A percentile compares a stretch with the other conserved stretches of the same genome.
Conservation (phyloP, 2,888 invertebrate species). For the Diloba caeruleocephala region DNA sequence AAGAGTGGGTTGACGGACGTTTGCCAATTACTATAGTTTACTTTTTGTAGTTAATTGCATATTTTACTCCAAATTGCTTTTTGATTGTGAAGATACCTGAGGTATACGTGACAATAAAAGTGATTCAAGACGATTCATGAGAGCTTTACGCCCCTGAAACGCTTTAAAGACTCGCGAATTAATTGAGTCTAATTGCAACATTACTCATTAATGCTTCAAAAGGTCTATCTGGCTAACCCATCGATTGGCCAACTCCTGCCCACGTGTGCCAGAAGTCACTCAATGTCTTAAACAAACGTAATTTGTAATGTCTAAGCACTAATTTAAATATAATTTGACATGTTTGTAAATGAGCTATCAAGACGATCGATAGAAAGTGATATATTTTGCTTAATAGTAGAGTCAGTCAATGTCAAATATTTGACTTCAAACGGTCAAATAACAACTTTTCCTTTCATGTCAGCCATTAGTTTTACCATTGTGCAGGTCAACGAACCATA, state of each 20-base stretch:
- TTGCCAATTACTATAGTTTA: slow-evolving; percentile 79
- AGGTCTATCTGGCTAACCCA: slow-evolving; percentile 6
- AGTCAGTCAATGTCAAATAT: slow-evolving; percentile 43
- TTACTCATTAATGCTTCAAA: slow-evolving; percentile 18
- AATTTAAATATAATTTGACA: slow-evolving; percentile 19
- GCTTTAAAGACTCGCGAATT: slow-evolving; percentile 5
- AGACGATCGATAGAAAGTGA: slow-evolving; percentile 46
- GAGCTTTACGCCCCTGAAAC: slow-evolving; percentile 2
- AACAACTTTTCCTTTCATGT: slow-evolving; percentile 37
- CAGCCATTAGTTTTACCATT: slow-evolving; percentile 26
- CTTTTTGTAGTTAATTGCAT: slow-evolving; percentile 82
- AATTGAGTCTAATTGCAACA: slow-evolving; percentile 11
- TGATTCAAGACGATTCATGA: slow-evolving; percentile 20
- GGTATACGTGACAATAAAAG: slow-evolving; percentile 17
- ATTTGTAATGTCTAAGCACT: slow-evolving; percentile 25
- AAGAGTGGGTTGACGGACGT: slow-evolving; percentile 75
- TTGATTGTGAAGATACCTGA: slow-evolving; percentile 53
- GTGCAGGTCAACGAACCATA: slow-evolving; percentile 34
- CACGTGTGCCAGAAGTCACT: slow-evolving; percentile 36
- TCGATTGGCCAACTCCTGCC: slow-evolving; percentile 16
- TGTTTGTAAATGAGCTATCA: slow-evolving; percentile 33
- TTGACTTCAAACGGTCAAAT: slow-evolving; percentile 28
- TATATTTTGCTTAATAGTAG: slow-evolving; percentile 39
- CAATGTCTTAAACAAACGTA: slow-evolving; percentile 39
- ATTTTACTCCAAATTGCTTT: slow-evolving; percentile 62